Evolutionary conservation across 2,113 vertebrate genomes (phyloP).

Genomic region (Limnothrissa miodon): DNA sequence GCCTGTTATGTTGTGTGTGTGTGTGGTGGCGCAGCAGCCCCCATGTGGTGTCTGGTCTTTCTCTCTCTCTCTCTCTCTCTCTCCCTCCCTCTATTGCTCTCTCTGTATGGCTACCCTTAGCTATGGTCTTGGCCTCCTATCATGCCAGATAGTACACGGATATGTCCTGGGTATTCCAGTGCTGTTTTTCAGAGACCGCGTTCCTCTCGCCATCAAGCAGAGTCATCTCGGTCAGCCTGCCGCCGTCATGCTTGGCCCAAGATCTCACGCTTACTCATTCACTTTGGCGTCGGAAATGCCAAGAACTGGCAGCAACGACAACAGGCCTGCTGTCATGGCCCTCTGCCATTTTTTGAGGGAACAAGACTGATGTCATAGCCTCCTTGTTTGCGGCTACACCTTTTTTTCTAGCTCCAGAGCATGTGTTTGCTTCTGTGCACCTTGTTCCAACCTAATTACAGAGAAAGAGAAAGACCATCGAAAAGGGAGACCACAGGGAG

Average conservation of each 20-base stretch:
- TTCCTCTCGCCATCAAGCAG: background rate
- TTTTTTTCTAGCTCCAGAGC: background rate
- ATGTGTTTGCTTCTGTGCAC: background rate
- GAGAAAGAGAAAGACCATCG: background rate
- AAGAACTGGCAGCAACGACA: conserved; percentile 24
- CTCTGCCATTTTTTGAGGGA: conserved; percentile 18
- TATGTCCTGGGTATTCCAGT: background rate
- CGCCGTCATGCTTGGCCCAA: conserved; percentile 13
- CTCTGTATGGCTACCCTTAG: background rate
- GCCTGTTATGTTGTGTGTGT: background rate
- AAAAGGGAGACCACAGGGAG: background rate
- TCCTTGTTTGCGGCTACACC: background rate
- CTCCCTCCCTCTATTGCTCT: background rate
- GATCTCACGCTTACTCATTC: background rate
- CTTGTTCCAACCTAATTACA: background rate
- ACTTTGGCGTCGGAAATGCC: background rate
- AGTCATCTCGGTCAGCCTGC: conserved; percentile 29
- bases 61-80: background rate
- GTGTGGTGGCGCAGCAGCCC: background rate
- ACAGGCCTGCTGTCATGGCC: conserved; percentile 28
- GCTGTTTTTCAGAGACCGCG: background rate
- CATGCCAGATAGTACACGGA: background rate
- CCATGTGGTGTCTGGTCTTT: background rate
- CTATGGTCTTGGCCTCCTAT: background rate
- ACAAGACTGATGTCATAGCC: conserved; percentile 40